Conservation (phyloP, 2,113 vertebrate species). For the Puffinus mauretanicus region DNA sequence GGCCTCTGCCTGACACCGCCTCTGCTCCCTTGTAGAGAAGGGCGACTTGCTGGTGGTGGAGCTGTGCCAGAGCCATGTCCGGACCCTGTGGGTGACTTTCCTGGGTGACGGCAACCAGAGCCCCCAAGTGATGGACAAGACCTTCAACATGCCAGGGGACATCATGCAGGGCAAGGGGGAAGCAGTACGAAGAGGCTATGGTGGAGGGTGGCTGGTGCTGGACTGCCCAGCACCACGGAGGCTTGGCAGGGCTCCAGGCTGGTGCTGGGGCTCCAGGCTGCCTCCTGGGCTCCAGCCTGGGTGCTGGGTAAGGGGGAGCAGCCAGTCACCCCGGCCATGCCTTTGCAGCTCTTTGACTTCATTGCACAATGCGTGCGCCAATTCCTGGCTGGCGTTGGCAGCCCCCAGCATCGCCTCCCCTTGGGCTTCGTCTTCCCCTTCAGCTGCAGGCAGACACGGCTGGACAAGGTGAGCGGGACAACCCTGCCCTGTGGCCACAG, state of each 20-base stretch:
- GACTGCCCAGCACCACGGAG: not conserved
- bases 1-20: not conserved
- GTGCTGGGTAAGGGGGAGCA: not conserved
- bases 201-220: not conserved
- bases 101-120: slow-evolving; percentile 34
- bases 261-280: not conserved
- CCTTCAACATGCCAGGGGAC: slow-evolving; percentile 70
- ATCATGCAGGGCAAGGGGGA: slow-evolving; percentile 74
- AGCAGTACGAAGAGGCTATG: slow-evolving; percentile 63
- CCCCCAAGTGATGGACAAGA: slow-evolving; percentile 63
- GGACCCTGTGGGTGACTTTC: slow-evolving; percentile 76
- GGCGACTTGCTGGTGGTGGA: slow-evolving; percentile 84
- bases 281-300: not conserved
- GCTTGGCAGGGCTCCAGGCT: accelerated
- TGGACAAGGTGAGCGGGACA: slow-evolving; percentile 78
- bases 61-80: slow-evolving; percentile 78
- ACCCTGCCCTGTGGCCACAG: not conserved
- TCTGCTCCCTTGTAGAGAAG: slow-evolving; percentile 68
- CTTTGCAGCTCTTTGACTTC: slow-evolving; percentile 84
- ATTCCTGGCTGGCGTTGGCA: slow-evolving; percentile 63
- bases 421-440: slow-evolving; percentile 89
- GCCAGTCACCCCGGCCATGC: not conserved
- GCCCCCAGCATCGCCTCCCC: slow-evolving; percentile 53
- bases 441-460: slow-evolving; percentile 76
- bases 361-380: slow-evolving; percentile 75